Evolutionary conservation across 1,140 invertebrate genomes (phyloP).

Genomic region (Tribolium madens): DNA sequence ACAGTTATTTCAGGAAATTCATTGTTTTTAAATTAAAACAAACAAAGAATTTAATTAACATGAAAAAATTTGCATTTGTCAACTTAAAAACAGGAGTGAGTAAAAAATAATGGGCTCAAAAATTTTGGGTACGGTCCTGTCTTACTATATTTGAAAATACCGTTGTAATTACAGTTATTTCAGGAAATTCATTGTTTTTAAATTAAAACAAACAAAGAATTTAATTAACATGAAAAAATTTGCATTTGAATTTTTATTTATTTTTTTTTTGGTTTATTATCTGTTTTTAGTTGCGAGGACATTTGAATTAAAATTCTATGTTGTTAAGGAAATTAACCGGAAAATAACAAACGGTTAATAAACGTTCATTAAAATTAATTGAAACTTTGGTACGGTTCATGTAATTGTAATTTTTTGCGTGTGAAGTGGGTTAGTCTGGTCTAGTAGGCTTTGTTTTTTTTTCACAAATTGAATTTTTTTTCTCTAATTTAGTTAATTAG

Average conservation of each 20-base stretch:
- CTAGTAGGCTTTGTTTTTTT: too few relatives aligned
- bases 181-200: background rate
- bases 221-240: background rate
- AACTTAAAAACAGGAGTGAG: too few relatives aligned
- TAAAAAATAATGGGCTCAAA: too few relatives aligned
- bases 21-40: background rate
- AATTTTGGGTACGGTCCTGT: too few relatives aligned
- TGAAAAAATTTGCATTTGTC: background rate
- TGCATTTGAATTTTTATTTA: too few relatives aligned
- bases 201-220: background rate
- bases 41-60: background rate
- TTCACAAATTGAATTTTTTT: too few relatives aligned
- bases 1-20: background rate
- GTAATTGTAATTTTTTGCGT: background rate
- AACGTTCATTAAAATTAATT: background rate
- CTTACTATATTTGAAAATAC: background rate
- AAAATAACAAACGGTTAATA: conserved; percentile 3
- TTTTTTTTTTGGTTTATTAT: background rate
- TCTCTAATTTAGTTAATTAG: too few relatives aligned
- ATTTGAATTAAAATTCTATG: background rate
- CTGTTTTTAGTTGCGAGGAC: background rate
- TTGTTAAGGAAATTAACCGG: background rate
- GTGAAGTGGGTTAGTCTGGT: background rate
- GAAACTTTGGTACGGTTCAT: background rate
- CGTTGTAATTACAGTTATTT: background rate